Base-by-base conservation (phyloP, 1,140 invertebrate genomes). In the Ruditapes philippinarum region DNA sequence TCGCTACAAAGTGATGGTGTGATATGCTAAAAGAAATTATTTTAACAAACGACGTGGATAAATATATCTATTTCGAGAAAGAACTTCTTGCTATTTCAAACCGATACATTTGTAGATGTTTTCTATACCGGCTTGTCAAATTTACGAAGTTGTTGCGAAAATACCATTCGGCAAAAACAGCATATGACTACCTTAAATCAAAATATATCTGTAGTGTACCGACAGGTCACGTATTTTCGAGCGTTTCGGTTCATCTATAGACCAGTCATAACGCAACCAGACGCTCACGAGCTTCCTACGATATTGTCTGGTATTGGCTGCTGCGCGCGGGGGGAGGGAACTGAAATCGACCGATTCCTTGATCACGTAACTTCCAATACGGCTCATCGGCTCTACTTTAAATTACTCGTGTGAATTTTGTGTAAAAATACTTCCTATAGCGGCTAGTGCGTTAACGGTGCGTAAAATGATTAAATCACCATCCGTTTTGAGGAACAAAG, bases 321-420 rank as follows among this genome's bases (percentile, higher is more conserved):
- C 17, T 25, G 7, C 57, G 38, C 31, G 79, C 45, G 40, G 40
- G 42, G 36, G 36, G 57, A 62, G 81, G 81, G 42, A 84, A 73
- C 45, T 12, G 40, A 42, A 40, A 42, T 70, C 38, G 62, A 81
- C 4, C 79, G 51, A 62, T 81, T 81, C 79, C 57, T 42, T 7
- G 79, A 54, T 38, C 79, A 81, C 79, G 79, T 81, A 81, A 62
- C 36, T 78, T 54, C 74, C 74, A 78, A 54, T 78, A 54, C 74
- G 45, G 45, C 74, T 76, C 73, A 49, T 51, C 25, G 45, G 31
- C 28, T 51, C 49, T 38, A n/a, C 51, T 51, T 40, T 81, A 40
- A 81, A 79, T 79, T 49, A 60, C 54, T 79, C 49, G 76, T 79
- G 49, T 79, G 76, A 79, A 79, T 51, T 60, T 17, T 81, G 31